Conservation (phyloP, 2,797 vertebrate species). For the Euthynnus affinis region DNA sequence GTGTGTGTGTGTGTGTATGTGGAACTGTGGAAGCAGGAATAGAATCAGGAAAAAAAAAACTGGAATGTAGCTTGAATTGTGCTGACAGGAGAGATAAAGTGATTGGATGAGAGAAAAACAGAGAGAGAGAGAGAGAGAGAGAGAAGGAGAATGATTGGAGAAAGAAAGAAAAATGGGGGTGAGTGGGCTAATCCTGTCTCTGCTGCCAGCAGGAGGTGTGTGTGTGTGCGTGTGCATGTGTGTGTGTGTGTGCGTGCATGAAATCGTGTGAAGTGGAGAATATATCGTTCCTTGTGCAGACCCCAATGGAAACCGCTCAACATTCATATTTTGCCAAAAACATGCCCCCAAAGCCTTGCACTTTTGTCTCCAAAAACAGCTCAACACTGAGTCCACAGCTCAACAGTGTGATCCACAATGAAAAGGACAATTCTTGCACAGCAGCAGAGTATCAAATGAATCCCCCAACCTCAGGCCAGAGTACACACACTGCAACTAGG, state of each 20-base stretch:
- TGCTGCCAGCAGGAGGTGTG: slow-evolving; percentile 59
- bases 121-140: slow-evolving; percentile 22
- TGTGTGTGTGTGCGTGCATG: slow-evolving; percentile 18
- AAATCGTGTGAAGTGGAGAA: slow-evolving; percentile 38
- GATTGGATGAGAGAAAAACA: slow-evolving; percentile 56
- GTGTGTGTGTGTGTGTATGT: slow-evolving; percentile 34
- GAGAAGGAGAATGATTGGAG: slow-evolving; percentile 49
- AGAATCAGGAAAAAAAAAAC: slow-evolving; percentile 22
- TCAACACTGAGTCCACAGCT: slow-evolving; percentile 37
- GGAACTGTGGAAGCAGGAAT: slow-evolving; percentile 46
- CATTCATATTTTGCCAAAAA: slow-evolving; percentile 64
- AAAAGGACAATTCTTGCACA: slow-evolving; percentile 40
- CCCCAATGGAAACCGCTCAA: slow-evolving; percentile 43
- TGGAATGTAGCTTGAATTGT: slow-evolving; percentile 55
- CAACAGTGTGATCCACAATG: slow-evolving; percentile 24
- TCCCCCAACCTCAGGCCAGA: background rate
- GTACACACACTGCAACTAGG: background rate
- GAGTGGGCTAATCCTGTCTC: slow-evolving; percentile 66
- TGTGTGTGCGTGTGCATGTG: slow-evolving; percentile 35
- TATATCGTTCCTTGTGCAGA: slow-evolving; percentile 43
- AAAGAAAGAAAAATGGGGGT: slow-evolving; percentile 57
- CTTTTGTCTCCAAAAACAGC: slow-evolving; percentile 48
- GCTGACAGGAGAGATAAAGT: slow-evolving; percentile 51
- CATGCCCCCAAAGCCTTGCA: slow-evolving; percentile 45
- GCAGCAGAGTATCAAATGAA: slow-evolving; percentile 16